Evolutionary conservation across 2,888 invertebrate species (phyloP), one percentile per base, ranked within the genome.

Genomic region (Sminthurides aquaticus): DNA sequence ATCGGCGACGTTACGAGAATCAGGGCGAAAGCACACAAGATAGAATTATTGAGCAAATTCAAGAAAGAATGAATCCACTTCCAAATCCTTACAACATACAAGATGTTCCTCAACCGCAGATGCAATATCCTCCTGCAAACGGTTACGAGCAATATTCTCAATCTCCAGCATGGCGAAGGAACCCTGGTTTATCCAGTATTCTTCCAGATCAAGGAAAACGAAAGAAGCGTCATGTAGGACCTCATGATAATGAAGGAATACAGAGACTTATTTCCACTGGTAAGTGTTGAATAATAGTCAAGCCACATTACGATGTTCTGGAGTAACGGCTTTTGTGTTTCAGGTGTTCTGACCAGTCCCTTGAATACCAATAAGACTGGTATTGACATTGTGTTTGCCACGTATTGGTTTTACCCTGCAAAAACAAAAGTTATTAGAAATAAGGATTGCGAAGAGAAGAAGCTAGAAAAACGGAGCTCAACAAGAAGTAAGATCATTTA

Each of bases 391-490:
- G 81, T 87, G 22, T 89, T 90, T 77, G 83, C 87, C 3, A 85
- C 88, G 5, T 88, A 88, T 76, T 88, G 89, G 84, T 82, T 87
- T 70, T 87, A 86, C 69, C 83, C 86, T 0, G 83, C 85, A 3
- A 79, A 79, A 71, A 79, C 80, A 3, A 76, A 78, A 67, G 77
- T 78, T 20, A 76, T 81, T 58, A 74, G 78, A 68, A 80, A 80
- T 60, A 76, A 78, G 65, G 75, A 77, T 54, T 81, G 81, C 69
- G 79, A 77, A 56, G 68, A 77, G 34, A 77, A 77, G 66, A 75
- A 80, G 77, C 74, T 75, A 18, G 64, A 76, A 52, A 79, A 80
- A 66, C 74, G 72, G 11, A 74, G 76, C 20, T 52, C 52, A 22
- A 52, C 18, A 8, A 52, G 52, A 52, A 52, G 52, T 52, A 20